Percentiles rank a stretch among this genome's conserved stretches.
Evolutionary conservation across 2,797 vertebrate genomes (phyloP).

Genomic region (Schizopygopsis pylzovi): DNA sequence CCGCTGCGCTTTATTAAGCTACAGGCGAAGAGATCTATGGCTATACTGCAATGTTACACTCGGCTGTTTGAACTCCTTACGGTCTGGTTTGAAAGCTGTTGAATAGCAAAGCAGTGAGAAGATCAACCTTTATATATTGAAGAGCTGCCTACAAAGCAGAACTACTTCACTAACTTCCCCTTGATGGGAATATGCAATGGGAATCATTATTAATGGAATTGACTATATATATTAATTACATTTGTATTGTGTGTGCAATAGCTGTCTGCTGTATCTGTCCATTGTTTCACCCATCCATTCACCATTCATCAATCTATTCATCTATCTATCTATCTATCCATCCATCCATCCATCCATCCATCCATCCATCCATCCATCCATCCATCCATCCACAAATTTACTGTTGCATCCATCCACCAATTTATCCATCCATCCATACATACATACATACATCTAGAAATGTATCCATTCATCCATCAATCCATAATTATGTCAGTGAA

Average conservation of each 20-base stretch:
- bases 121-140: not conserved
- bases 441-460: not conserved
- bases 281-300: not conserved
- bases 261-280: not conserved
- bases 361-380: not conserved
- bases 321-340: not conserved
- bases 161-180: not conserved
- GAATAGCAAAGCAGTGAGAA: not conserved
- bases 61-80: constrained; percentile 1
- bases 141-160: not conserved
- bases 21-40: not conserved
- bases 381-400: not conserved
- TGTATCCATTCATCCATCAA: not conserved
- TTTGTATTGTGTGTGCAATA: not conserved
- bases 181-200: not conserved
- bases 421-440: not conserved
- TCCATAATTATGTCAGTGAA: not conserved
- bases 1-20: constrained; percentile 22
- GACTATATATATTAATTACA: not conserved
- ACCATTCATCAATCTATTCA: not conserved
- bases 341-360: not conserved
- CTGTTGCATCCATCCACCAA: not conserved
- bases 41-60: constrained; percentile 6
- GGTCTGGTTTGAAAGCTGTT: constrained; percentile 9
- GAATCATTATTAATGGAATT: not conserved